Base-by-base conservation (phyloP, 2,888 invertebrate species). In the Drosophila macrothrix region DNA sequence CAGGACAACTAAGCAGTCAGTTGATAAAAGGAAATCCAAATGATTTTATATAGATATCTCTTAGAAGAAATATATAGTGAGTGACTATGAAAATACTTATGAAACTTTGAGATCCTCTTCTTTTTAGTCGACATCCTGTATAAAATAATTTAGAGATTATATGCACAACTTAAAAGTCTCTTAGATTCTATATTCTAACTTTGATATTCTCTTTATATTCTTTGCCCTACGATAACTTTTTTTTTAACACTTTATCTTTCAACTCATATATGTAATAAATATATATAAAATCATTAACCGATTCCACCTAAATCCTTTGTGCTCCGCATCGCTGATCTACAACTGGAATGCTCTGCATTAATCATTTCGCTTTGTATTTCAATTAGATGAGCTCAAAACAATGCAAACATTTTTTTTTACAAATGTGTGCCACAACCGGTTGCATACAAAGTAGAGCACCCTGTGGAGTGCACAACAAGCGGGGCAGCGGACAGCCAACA, bases 341-440 rank as follows among this genome's bases (percentile, higher is more conserved):
- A 46, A 46, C 9, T 58, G 41, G 54, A 29, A n/a, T 25, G 66
- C 59, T 70, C 56, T 22, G 52, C 76, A 84, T 84, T 84, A 78
- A 81, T 86, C 74, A 86, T 69, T 75, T 50, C 14, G 73, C 67
- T 60, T 82, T 82, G 75, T 83, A 68, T 75, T 76, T 85, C 81
- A 83, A 83, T 81, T 81, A 81, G 69, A 77, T 54, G 68, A 72
- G 63, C 74, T 76, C 76, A 72, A 76, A 78, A 78, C 78, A 79
- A 81, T 49, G 62, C 33, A 52, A 54, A 52, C 39, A 43, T 39
- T 29, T 16, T 16, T 7, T 37, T n/a, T 50, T 58, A 72, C 67
- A 80, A 60, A 67, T 66, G 67, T 63, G 67, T 39, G 50, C 53
- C 67, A 56, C 78, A 63, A 70, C 64, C 67, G 56, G 37, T 41